Base-by-base conservation (phyloP, 1,140 invertebrate genomes). In the Oreohelix idahoensis region DNA sequence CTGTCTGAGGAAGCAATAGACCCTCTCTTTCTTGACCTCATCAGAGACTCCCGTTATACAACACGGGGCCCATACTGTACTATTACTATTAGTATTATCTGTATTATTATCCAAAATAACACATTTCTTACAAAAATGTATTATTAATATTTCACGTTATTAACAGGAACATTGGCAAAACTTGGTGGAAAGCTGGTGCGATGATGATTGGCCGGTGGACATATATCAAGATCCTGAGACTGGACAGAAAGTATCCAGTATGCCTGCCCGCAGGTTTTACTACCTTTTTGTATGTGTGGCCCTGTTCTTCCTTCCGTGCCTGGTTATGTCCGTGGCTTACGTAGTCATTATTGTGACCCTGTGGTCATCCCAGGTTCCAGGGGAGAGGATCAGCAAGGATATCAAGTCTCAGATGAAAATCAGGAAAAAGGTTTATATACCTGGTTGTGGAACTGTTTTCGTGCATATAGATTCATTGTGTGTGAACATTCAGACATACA, bases 301-400 rank as follows among this genome's bases (percentile, higher is more conserved):
- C 1, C 84, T 94, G 36, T 94, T 93, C 89, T 94, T 94, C 85
- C 81, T 94, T 42, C 94, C 94, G 0, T 91, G 93, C 26, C 51
- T 92, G 20, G 88, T 93, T n/a, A 94, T 94, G 94, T 82, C 91
- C 0, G 87, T 91, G 17, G 93, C 93, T 11, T 94, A 94, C 86
- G 77, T 86, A 23, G 80, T 93, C 51, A 93, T 94, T 45, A 93
- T 94, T 35, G 88, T 91, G 83, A 93, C 92, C 38, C 84, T 92
- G 35, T 90, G 90, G 88, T 85, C 87, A n/a, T 86, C 88, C 8
- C 85, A 89, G 74, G 86, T 88, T 23, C 89, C 90, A 11, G 90
- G 88, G 0, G 89, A 91, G 79, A 70, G 89, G 39, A 73, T 89
- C 35, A 87, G 86, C n/a, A 89, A 89, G 69, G 90, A 92, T 83